A percentile compares a stretch with the other conserved stretches of the same genome.
These are phyloP conservation scores for Drepana falcataria DNA, from an alignment of 2,888 invertebrate species.

Conservation along the genomic window DNA sequence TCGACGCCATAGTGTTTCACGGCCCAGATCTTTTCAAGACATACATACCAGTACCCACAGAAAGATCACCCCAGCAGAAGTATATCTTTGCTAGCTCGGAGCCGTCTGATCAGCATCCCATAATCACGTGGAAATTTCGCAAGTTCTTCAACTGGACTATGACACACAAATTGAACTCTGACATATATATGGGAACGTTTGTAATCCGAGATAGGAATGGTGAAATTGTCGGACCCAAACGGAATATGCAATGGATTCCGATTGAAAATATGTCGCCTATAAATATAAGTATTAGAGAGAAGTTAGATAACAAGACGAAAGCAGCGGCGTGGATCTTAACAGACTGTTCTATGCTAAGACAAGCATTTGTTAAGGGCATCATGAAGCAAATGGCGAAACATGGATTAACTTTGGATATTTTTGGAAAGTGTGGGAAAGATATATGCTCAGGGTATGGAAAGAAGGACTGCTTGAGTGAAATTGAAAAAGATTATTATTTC, in stretches of 20 bases:
- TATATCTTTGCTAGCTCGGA: not conserved
- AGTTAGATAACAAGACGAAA: not conserved
- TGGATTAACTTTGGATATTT: not conserved
- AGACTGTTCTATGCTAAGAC: not conserved
- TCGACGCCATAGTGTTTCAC: not conserved
- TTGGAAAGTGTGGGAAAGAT: not conserved
- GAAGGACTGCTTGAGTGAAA: not conserved
- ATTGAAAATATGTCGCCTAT: not conserved
- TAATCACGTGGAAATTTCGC: not conserved
- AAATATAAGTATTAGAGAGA: not conserved
- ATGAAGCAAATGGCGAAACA: not conserved
- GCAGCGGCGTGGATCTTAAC: not conserved
- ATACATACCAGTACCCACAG: not conserved
- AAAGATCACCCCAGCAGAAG: not conserved
- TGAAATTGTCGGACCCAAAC: not conserved
- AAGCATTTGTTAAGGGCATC: not conserved
- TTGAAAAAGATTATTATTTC: not conserved
- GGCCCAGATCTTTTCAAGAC: not conserved
- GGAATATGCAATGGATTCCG: not conserved
- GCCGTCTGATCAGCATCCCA: not conserved
- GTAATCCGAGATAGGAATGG: not conserved
- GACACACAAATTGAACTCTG: not conserved
- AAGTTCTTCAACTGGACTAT: not conserved
- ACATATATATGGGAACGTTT: not conserved
- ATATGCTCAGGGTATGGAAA: not conserved